These are phyloP conservation scores for Sialia sialis DNA, from an alignment of 2,113 vertebrate species.

Conservation along the genomic window DNA sequence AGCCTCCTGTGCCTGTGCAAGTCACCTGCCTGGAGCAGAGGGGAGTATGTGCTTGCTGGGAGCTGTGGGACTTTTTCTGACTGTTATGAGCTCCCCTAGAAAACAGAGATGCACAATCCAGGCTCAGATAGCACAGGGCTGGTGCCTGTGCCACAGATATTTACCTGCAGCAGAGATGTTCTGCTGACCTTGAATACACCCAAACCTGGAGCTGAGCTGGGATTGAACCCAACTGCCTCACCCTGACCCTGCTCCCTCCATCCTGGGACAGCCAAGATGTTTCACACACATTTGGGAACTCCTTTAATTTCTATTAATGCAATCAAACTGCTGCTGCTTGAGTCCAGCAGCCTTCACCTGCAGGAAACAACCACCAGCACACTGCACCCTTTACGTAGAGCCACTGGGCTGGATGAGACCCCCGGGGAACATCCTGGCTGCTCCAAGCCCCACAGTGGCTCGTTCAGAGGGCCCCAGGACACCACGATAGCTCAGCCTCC, in stretches of 20 bases:
- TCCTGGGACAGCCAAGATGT: neutral
- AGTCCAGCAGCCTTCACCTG: neutral
- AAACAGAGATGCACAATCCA: neutral
- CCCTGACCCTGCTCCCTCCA: neutral
- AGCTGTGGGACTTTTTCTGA: neutral
- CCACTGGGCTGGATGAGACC: neutral
- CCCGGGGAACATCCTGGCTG: neutral
- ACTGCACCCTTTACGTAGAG: fast-evolving
- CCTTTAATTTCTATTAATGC: neutral
- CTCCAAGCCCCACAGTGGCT: neutral
- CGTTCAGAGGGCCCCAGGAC: neutral
- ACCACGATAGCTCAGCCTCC: neutral
- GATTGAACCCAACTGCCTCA: fast-evolving
- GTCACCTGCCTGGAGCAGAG: neutral
- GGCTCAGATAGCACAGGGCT: neutral
- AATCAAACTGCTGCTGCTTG: neutral
- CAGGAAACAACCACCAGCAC: neutral
- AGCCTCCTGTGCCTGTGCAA: neutral
- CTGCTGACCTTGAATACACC: neutral
- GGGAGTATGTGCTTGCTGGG: neutral
- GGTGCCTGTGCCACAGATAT: neutral
- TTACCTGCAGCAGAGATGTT: neutral
- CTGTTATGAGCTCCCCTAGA: neutral
- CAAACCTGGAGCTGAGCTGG: neutral
- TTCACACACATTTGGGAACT: neutral